phyloP scores from a whole-genome alignment of 2,797 vertebrate genomes.

The Merluccius polli region DNA sequence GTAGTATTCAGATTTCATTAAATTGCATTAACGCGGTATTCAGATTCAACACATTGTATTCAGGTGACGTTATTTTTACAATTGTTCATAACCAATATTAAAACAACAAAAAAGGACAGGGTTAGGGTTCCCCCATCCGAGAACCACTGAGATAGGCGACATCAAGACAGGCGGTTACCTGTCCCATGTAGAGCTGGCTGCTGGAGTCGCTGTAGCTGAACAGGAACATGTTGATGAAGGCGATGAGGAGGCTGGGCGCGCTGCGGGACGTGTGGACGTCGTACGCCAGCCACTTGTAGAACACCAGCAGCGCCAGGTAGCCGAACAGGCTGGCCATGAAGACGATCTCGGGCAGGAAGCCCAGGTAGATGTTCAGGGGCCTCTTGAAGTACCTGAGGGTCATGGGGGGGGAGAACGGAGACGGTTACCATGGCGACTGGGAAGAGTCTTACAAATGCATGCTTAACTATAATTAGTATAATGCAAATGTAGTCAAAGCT shows the following conservation, averaged over 20 bases:
- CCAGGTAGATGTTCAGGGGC: conserved; percentile 90
- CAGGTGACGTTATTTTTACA: too few relatives aligned
- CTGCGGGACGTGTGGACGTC: conserved; percentile 76
- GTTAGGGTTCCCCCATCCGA: too few relatives aligned
- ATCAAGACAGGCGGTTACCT: conserved; percentile 68
- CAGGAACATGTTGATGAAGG: conserved; percentile 99
- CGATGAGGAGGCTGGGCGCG: conserved; percentile 93
- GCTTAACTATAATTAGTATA: too few relatives aligned
- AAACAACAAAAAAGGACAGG: too few relatives aligned
- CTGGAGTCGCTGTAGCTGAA: conserved; percentile 85
- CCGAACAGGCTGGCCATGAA: conserved; percentile 93
- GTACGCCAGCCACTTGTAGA: conserved; percentile 92
- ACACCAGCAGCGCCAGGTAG: conserved; percentile 89
- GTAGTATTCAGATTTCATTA: too few relatives aligned
- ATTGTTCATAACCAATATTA: too few relatives aligned
- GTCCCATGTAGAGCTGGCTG: conserved; percentile 84
- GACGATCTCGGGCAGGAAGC: conserved; percentile 94
- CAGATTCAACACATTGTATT: too few relatives aligned
- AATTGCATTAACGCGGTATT: too few relatives aligned
- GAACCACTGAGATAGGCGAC: too few relatives aligned
- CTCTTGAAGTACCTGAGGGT: conserved; percentile 91
- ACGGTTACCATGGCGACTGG: not conserved
- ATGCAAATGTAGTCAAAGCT: too few relatives aligned
- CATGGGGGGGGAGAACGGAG: not conserved
- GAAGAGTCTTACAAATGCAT: too few relatives aligned